Evolutionary conservation across 2,888 invertebrate species (phyloP), one percentile per base, ranked within the genome.

Genomic region (Leptarthrus brevirostris): DNA sequence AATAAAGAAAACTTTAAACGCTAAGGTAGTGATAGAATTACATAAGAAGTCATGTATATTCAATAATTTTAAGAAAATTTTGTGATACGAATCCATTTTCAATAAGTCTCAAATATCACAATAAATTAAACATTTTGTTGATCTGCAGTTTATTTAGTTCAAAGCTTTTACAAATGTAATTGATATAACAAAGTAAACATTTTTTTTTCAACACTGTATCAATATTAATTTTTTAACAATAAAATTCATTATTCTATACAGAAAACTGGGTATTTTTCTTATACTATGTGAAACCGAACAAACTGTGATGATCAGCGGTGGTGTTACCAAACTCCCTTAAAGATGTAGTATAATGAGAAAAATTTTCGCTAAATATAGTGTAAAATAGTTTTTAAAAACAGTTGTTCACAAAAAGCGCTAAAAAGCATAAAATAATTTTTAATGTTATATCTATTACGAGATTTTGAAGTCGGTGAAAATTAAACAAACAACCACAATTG

Each of bases 1-100:
- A 49, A 22, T n/a, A 14, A 44, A 20, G n/a, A 24, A 24, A 54
- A 26, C 24, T 1, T 44, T 44, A 8, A 22, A 22, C 64, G 64
- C 64, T 64, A 64, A 64, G 64, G 44, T 64, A 64, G 64, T 64
- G 64, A 24, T 64, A 64, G 44, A 14, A 40, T 6, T 14, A 36
- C 44, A 24, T 64, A 64, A 64, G 24, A 26, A 36, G 12, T 44
- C 22, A 47, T 64, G 64, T 64, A 64, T 5, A 64, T 44, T 64
- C 44, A 44, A 16, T 64, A 64, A 64, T 64, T n/a, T 47, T 64
- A 64, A 64, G 64, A 44, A 64, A 44, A 64, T 64, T 61, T 64
- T 64, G 64, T 64, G 64, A 64, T 64, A 64, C 64, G 44, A 47
- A 8, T 44, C 14, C 44, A 44, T 64, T 12, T 24, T 47, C 18